These are phyloP conservation scores for Dione vanillae DNA, from an alignment of 2,888 invertebrate genomes.

Conservation along the genomic window DNA sequence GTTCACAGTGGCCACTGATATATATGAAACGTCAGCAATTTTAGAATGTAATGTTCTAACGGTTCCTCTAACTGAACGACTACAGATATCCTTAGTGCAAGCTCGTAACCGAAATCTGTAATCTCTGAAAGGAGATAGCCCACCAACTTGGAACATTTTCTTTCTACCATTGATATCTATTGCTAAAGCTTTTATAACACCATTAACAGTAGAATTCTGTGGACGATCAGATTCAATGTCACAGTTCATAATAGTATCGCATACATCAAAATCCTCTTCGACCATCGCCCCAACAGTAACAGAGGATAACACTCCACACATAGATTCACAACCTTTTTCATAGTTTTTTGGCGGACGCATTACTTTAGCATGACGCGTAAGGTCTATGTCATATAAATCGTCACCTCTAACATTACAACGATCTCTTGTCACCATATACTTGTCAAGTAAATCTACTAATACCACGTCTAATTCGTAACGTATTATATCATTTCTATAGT, in stretches of 20 bases:
- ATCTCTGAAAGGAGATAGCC: slow-evolving; percentile 71
- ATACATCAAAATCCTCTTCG: slow-evolving; percentile 71
- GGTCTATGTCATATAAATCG: slow-evolving; percentile 58
- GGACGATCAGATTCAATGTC: slow-evolving; percentile 56
- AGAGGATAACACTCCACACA: slow-evolving; percentile 67
- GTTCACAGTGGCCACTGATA: slow-evolving; percentile 52
- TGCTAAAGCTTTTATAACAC: slow-evolving; percentile 59
- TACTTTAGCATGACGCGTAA: slow-evolving; percentile 66
- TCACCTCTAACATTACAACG: slow-evolving; percentile 59
- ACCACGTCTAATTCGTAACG: slow-evolving; percentile 69
- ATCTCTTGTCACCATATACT: slow-evolving; percentile 57
- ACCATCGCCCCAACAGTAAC: slow-evolving; percentile 63
- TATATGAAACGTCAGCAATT: slow-evolving; percentile 61
- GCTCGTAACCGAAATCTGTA: slow-evolving; percentile 71
- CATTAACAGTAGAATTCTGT: slow-evolving; percentile 58
- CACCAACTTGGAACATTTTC: slow-evolving; percentile 60
- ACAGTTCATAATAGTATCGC: slow-evolving; percentile 58
- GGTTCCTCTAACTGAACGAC: slow-evolving; percentile 63
- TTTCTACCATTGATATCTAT: slow-evolving; percentile 58
- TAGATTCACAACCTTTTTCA: slow-evolving; percentile 67
- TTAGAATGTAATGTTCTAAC: slow-evolving; percentile 64
- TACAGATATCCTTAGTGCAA: slow-evolving; percentile 63
- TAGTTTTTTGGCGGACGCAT: slow-evolving; percentile 69
- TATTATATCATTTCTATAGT: slow-evolving; percentile 63
- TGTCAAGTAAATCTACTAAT: slow-evolving; percentile 61